Evolutionary conservation across 1,140 invertebrate species (phyloP), one percentile per base, ranked within the genome.

Genomic region (Asbolus verrucosus): DNA sequence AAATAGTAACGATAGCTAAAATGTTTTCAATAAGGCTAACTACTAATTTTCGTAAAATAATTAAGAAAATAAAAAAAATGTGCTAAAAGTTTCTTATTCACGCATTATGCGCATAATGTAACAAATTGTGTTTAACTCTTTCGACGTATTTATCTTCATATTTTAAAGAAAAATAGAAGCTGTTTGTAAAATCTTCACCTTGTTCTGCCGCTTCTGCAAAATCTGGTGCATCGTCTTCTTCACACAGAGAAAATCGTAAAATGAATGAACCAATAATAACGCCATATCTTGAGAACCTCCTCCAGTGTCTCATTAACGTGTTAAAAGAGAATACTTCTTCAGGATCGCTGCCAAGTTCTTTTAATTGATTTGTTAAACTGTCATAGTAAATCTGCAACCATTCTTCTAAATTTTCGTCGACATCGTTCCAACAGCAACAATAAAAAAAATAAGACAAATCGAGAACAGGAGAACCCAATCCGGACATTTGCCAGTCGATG

Each of bases 361-460:
- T 27, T 5, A 72, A 31, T 38, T 21, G 24, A 0, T 14, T 19
- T 1, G 30, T 46, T 4, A 73, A 31, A 5, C 24, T 19, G 1
- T 46, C 60, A 50, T 72, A 36, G 36, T 72, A 70, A 15, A 65
- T 39, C 30, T 33, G 0, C 5, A 67, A 2, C 13, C 61, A 62
- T 5, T 46, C 15, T 6, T 62, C 33, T 0, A 71, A 15, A 16
- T 67, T 6, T 14, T n/a, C 1, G 6, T 67, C n/a, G 1, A 38
- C 19, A 6, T 80, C 71, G 24, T 19, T 15, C 27, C 79, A 69
- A 13, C 84, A 82, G 0, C 85, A 84, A 46, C 82, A 83, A 67
- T 83, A 87, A 2, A 88, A 76, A 54, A 83, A 85, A 67, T 87
- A 86, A 0, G 81, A 80, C 46, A 88, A 67, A 65, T 87, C 86